Evolutionary conservation across 2,888 invertebrate species (phyloP), one percentile per base, ranked within the genome.

Genomic region (Drosophila algonquin): DNA sequence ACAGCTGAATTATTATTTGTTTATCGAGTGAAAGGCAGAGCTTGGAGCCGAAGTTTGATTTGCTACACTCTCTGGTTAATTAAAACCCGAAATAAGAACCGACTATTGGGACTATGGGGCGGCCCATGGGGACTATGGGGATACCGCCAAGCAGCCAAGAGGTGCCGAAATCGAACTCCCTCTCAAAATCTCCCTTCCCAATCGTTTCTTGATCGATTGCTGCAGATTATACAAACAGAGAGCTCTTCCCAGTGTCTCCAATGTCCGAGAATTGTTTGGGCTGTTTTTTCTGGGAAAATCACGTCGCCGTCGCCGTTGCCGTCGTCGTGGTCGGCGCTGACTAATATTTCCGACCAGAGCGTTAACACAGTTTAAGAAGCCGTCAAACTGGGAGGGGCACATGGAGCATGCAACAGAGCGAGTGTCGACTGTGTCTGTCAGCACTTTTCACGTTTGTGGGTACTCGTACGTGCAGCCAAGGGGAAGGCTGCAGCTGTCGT

Each of bases 41-140:
- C 63, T 81, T 81, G 80, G 79, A 40, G 40, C 40, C 6, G n/a
- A 40, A 40, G n/a, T n/a, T 40, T 40, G 40, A 87, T 87, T 85
- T 87, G 85, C 76, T 84, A 84, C 85, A 87, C 75, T 84, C 75
- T 79, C 81, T 79, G 78, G 69, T 80, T 84, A 74, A 75, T 85
- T 87, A 85, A 85, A 87, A 68, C 7, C 40, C 14, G 14, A 14
- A 40, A 7, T 2, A 40, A 40, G n/a, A 40, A 40, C n/a, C n/a
- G 40, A 40, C 24, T 24, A 5, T 24, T 5, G 24, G 24, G 76
- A 75, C 75, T 69, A 54, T 54, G 55, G 63, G 55, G 27, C 24
- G 5, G 24, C 21, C 21, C 3, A 24, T 24, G 24, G 24, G 24
- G 76, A 75, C 76, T 69, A 53, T 54, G 51, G 55, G 55, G 27